Evolutionary conservation across 1,140 invertebrate species (phyloP).

Genomic region (Drosophila baimaii): DNA sequence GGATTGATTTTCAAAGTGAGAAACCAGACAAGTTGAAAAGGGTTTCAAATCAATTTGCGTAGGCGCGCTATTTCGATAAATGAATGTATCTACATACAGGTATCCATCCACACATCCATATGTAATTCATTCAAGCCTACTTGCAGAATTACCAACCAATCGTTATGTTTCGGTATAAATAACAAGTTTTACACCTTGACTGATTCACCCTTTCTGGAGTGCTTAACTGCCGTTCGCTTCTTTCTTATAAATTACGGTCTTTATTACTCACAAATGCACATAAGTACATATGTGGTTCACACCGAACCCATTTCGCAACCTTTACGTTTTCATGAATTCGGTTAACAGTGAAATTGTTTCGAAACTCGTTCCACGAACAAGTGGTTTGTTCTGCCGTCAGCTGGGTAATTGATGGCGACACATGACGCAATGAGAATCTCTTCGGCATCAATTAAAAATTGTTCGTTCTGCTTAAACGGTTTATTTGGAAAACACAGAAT

Average conservation of each 20-base stretch:
- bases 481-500: neutral
- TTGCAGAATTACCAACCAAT: conserved; percentile 2
- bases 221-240: conserved; percentile 13
- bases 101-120: neutral
- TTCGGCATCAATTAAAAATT: neutral
- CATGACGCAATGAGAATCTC: neutral
- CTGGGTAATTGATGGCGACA: conserved; percentile 18
- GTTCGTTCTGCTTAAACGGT: neutral
- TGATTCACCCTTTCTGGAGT: conserved; percentile 16
- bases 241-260: conserved; percentile 14
- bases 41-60: conserved; percentile 5
- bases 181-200: conserved; percentile 5
- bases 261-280: conserved; percentile 5
- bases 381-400: conserved; percentile 28
- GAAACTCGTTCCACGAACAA: conserved; percentile 24
- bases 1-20: conserved; percentile 24
- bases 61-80: neutral
- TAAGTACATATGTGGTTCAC: conserved; percentile 3
- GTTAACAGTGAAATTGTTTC: conserved; percentile 17
- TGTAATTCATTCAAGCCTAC: neutral
- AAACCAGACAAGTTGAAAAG: conserved; percentile 17
- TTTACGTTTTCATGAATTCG: conserved; percentile 14
- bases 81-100: neutral
- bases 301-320: conserved; percentile 30
- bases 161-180: neutral